Base-by-base conservation (phyloP, 2,888 invertebrate genomes). In the Leucophenga maculata region DNA sequence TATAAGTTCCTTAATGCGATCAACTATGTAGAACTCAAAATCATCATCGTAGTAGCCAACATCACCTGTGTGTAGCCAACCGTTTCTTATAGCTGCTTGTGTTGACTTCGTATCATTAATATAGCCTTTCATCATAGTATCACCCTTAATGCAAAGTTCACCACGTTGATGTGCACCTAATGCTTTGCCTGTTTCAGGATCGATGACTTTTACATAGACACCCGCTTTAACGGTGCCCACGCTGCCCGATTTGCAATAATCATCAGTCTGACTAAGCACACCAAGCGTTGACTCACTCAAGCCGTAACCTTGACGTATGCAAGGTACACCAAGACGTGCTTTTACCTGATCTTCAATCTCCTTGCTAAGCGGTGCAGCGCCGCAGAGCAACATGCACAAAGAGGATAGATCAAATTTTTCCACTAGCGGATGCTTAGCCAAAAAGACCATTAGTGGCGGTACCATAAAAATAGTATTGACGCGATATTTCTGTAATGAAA, bases 1-100 rank as follows among this genome's bases (percentile, higher is more conserved):
- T 81, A 97, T 97, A 31, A 97, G 91, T 85, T 97, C 96, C 86
- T 97, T 97, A 18, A 96, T 89, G 72, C 97, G 90, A 86, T 96
- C 97, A 1, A 96, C 94, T 74, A 97, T 92, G 82, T 91, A 96
- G 87, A 95, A 94, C 86, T 91, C 93, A 0, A 92, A 93, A 18
- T 95, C 92, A 0, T 91, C 87, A 83, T 96, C 95, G 77, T 93
- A 94, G 86, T 94, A 95, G 0, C 94, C 96, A 75, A 97, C 89
- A 86, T 97, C 97, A 0, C 96, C 96, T 32, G 93, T 92, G 75
- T 92, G 91, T 14, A 94, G 86, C 91, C 93, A 97, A 0, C 96
- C 96, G 69, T 95, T 93, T 16, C 88, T 84, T 78, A 94, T 94
- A 22, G 95, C 89, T 0, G 90, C 90, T 3, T 90, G 89, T 26